These are phyloP conservation scores for Kryptopterus vitreolus DNA, from an alignment of 2,797 vertebrate species.

Conservation along the genomic window DNA sequence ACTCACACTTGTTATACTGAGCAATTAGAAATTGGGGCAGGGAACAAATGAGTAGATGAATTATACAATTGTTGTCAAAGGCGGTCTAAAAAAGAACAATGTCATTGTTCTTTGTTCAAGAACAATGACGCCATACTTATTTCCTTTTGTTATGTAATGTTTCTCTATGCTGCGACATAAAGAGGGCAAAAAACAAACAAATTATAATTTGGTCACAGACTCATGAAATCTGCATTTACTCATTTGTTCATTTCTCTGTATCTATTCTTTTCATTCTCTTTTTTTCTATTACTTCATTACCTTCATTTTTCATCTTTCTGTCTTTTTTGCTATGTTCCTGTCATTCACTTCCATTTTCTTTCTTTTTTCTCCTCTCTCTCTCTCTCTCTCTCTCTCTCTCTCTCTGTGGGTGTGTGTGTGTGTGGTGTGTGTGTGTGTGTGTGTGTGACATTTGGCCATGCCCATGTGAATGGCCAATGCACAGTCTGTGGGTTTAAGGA, in stretches of 20 bases:
- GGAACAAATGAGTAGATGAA: not conserved
- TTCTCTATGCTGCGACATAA: not conserved
- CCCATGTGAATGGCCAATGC: constrained; percentile 70
- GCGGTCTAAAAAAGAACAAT: too few relatives aligned
- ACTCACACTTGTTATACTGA: not conserved
- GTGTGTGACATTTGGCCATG: constrained; percentile 68
- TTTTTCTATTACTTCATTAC: constrained; percentile 22
- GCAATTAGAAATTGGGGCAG: not conserved
- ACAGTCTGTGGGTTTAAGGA: constrained; percentile 74
- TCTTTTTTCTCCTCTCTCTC: constrained; percentile 30
- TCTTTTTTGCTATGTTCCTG: not conserved
- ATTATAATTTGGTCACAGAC: not conserved
- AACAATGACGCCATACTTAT: too few relatives aligned
- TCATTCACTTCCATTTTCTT: not conserved
- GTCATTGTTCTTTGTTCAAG: too few relatives aligned
- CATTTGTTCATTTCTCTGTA: constrained; percentile 39
- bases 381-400: constrained; percentile 9
- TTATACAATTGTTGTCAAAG: not conserved
- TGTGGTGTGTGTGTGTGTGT: constrained; percentile 36
- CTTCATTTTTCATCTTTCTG: not conserved
- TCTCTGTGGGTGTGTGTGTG: constrained; percentile 15
- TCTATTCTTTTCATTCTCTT: constrained; percentile 47
- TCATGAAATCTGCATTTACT: not conserved
- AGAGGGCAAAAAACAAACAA: not conserved
- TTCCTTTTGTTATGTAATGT: not conserved